Evolutionary conservation across 2,113 vertebrate species (phyloP).

Genomic region (Protobothrops mucrosquamatus): DNA sequence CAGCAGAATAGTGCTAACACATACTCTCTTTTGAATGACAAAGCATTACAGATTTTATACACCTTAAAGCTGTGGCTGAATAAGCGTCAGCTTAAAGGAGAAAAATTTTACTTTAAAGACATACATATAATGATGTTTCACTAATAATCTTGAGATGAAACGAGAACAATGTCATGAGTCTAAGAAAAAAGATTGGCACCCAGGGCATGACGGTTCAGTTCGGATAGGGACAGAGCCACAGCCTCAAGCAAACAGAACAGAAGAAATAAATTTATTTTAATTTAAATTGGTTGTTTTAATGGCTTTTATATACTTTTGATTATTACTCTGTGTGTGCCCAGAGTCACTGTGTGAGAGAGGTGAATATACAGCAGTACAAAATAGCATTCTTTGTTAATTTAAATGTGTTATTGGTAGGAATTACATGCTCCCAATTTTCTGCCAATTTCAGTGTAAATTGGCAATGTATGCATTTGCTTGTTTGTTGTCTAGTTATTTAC

Average conservation of each 20-base stretch:
- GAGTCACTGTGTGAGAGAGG: neutral
- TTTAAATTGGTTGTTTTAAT: neutral
- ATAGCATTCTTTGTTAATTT: neutral
- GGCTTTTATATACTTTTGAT: neutral
- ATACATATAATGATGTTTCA: neutral
- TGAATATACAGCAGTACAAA: conserved; percentile 5
- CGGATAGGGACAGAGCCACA: neutral
- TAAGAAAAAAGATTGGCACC: neutral
- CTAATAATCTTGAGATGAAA: neutral
- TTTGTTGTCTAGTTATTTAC: conserved; percentile 17
- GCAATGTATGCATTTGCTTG: neutral
- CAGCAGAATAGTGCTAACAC: neutral
- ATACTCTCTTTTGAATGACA: neutral
- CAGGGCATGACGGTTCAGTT: neutral
- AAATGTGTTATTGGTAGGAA: conserved; percentile 20
- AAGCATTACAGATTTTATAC: neutral
- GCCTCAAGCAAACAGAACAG: conserved; percentile 45
- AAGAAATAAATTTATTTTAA: conserved; percentile 37
- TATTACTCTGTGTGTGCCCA: neutral
- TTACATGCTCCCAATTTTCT: conserved; percentile 13
- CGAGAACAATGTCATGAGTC: neutral
- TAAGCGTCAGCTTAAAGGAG: neutral
- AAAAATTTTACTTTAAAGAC: neutral
- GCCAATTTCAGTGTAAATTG: conserved; percentile 26
- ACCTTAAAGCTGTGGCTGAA: neutral